phyloP scores from a whole-genome alignment of 2,888 invertebrate genomes.

The Megalurothrips usitatus region DNA sequence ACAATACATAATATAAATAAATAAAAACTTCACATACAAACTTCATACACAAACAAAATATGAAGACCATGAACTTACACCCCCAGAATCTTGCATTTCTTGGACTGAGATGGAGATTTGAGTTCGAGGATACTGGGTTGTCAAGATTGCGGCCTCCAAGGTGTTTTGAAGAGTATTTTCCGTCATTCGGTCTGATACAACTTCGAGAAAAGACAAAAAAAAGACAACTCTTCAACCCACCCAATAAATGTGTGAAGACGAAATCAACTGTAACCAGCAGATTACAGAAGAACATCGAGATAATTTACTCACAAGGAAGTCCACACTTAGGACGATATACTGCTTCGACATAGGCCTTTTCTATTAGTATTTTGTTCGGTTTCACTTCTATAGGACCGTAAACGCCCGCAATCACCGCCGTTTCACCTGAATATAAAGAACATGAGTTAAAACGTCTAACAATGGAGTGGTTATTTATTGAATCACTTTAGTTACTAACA shows the following conservation, averaged over 20 bases:
- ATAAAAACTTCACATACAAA: not conserved
- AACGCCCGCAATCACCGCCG: conserved; percentile 69
- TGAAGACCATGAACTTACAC: conserved; percentile 53
- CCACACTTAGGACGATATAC: conserved; percentile 72
- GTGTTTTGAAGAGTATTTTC: conserved; percentile 72
- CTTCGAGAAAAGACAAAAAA: conserved; percentile 43
- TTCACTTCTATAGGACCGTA: conserved; percentile 81
- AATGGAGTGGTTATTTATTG: conserved; percentile 10
- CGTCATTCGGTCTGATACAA: conserved; percentile 63
- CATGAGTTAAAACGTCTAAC: not conserved
- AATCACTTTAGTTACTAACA: no score
- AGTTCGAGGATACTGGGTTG: conserved; percentile 72
- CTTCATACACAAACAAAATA: not conserved
- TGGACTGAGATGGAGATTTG: conserved; percentile 74
- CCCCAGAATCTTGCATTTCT: conserved; percentile 79
- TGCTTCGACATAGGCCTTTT: conserved; percentile 74
- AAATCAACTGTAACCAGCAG: conserved; percentile 33
- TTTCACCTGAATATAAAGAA: conserved; percentile 59
- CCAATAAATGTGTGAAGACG: not conserved
- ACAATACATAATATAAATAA: conserved; percentile 25
- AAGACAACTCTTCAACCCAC: not conserved
- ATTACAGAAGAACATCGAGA: conserved; percentile 20
- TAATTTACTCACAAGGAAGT: conserved; percentile 53
- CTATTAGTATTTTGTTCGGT: conserved; percentile 67
- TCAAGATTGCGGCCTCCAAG: conserved; percentile 67